Conservation (phyloP, 2,797 vertebrate species). For the Ataeniobius toweri region DNA sequence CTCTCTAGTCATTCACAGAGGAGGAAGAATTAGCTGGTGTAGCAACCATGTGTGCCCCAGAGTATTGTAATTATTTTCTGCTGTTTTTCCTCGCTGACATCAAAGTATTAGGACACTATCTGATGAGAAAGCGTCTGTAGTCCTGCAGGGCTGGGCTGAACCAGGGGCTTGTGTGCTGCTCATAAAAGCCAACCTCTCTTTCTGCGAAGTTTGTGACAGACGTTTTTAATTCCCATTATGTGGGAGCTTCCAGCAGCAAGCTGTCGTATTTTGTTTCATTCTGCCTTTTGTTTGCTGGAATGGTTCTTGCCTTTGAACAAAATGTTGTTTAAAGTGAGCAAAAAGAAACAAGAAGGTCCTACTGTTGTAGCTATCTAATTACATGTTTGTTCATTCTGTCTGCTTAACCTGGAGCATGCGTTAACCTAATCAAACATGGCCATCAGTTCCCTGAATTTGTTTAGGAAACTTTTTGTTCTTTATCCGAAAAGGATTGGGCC, state of each 20-base stretch:
- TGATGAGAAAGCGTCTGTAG: conserved; percentile 67
- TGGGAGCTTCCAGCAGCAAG: conserved; percentile 71
- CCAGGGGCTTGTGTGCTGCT: conserved; percentile 46
- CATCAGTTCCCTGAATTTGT: conserved; percentile 71
- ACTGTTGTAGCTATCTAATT: conserved; percentile 77
- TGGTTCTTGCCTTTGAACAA: conserved; percentile 72
- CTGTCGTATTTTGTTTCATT: conserved; percentile 73
- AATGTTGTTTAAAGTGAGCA: conserved; percentile 77
- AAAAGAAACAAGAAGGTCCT: conserved; percentile 62
- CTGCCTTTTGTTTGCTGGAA: conserved; percentile 72
- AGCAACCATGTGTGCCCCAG: conserved; percentile 76
- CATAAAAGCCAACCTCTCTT: conserved; percentile 52
- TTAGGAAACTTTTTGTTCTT: conserved; percentile 70
- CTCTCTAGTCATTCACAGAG: conserved; percentile 62
- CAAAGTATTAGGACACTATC: conserved; percentile 75
- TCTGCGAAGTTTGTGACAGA: conserved; percentile 65
- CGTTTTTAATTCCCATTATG: conserved; percentile 76
- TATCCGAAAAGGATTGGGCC: conserved; percentile 64
- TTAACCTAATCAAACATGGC: conserved; percentile 75
- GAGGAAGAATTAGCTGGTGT: conserved; percentile 74
- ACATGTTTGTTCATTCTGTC: conserved; percentile 77
- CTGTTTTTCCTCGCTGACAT: conserved; percentile 73
- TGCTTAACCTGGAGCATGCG: conserved; percentile 70
- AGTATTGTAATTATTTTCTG: conserved; percentile 78
- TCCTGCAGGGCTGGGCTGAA: conserved; percentile 46